Conservation (phyloP, 1,140 invertebrate genomes). For the Mizuhopecten yessoensis region DNA sequence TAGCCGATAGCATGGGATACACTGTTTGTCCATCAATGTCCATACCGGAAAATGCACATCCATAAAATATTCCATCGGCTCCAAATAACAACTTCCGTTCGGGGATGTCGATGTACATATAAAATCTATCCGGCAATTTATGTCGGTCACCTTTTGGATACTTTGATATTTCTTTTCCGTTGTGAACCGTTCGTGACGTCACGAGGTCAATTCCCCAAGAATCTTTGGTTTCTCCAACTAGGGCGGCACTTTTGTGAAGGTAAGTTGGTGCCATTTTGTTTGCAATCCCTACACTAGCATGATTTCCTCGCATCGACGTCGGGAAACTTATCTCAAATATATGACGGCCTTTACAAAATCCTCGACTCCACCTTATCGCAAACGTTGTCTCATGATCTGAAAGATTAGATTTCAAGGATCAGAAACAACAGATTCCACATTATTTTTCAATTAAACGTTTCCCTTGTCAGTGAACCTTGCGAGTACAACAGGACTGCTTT, state of each 20-base stretch:
- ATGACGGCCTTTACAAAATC: constrained; percentile 58
- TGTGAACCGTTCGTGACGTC: constrained; percentile 52
- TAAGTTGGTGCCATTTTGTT: constrained; percentile 53
- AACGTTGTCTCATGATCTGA: constrained; percentile 52
- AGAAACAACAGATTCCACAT: too few relatives aligned
- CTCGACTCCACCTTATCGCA: constrained; percentile 64
- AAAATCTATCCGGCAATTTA: constrained; percentile 66
- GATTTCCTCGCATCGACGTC: constrained; percentile 49
- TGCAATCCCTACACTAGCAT: constrained; percentile 64
- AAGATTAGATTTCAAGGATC: not conserved
- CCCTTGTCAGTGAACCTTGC: too few relatives aligned
- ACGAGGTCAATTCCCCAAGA: constrained; percentile 66
- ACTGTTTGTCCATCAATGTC: constrained; percentile 51
- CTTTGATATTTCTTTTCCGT: constrained; percentile 47
- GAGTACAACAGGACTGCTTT: too few relatives aligned
- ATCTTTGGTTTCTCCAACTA: constrained; percentile 60
- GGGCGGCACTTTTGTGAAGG: constrained; percentile 45
- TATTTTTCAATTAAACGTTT: too few relatives aligned
- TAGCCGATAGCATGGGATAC: constrained; percentile 64
- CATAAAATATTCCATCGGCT: constrained; percentile 63
- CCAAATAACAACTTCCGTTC: constrained; percentile 62
- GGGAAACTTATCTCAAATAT: constrained; percentile 70
- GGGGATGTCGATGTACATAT: constrained; percentile 69
- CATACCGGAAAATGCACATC: constrained; percentile 58
- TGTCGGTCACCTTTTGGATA: constrained; percentile 41